Evolutionary conservation across 2,888 invertebrate genomes (phyloP).

Genomic region (Athalia rosae): DNA sequence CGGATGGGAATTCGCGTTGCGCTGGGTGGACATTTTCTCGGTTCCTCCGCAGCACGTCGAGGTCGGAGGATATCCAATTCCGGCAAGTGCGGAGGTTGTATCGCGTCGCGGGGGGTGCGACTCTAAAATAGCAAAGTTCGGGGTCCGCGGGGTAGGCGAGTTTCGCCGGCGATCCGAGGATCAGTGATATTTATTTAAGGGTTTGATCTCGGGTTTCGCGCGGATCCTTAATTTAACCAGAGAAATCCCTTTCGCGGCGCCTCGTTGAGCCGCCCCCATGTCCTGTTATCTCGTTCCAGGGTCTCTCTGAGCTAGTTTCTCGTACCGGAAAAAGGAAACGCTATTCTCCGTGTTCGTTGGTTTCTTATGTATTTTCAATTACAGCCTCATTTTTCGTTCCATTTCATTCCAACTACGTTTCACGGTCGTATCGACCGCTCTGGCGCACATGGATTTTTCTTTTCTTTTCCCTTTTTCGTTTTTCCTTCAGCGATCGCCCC

Average conservation of each 20-base stretch:
- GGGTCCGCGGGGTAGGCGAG: conserved; percentile 23
- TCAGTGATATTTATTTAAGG: conserved; percentile 45
- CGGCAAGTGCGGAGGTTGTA: neutral
- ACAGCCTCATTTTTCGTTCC: too few relatives aligned
- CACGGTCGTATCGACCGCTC: too few relatives aligned
- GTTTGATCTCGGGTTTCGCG: conserved; percentile 41
- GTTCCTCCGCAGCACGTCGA: too few relatives aligned
- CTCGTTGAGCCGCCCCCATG: conserved; percentile 15
- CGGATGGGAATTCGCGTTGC: too few relatives aligned
- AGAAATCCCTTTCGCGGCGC: conserved; percentile 40
- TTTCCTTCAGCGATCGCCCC: too few relatives aligned
- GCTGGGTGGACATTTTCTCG: too few relatives aligned
- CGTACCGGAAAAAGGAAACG: conserved; percentile 17
- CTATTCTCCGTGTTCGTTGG: neutral
- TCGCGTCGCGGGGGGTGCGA: neutral
- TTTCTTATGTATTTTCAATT: too few relatives aligned
- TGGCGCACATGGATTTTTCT: too few relatives aligned
- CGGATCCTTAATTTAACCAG: conserved; percentile 41
- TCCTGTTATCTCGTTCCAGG: conserved; percentile 34
- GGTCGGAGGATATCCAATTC: conserved; percentile 11
- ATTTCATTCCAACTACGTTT: too few relatives aligned
- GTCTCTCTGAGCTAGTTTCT: conserved; percentile 33
- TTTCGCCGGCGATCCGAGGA: conserved; percentile 34
- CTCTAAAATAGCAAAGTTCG: conserved; percentile 39
- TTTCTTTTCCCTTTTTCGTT: too few relatives aligned